Base-by-base conservation (phyloP, 2,797 vertebrate genomes). In the Rhinophrynus dorsalis region DNA sequence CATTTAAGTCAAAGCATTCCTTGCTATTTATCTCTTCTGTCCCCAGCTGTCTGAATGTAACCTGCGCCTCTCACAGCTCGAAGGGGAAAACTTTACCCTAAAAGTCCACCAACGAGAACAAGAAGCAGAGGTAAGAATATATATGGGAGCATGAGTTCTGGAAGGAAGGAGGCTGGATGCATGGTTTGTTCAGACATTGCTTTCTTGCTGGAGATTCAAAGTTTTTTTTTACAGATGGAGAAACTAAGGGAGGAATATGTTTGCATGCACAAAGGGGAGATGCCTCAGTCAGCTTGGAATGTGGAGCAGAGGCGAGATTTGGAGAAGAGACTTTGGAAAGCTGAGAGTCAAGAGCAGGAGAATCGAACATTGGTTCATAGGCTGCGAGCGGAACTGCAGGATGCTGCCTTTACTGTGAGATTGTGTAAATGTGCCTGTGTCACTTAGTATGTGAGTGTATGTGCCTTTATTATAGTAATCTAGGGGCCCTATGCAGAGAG, bases 41-140 rank as follows among this genome's bases (percentile, higher is more conserved):
- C n/a, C 13, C 44, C 63, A 86, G 81, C 70, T 85, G 45, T 54
- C 59, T 1, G 76, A 85, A 69, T 60, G 40, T 44, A 79, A 60
- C 67, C 63, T 40, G 23, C 54, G 38, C 24, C 67, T 83, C 55
- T 78, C 76, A 12, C 74, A 76, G 40, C 58, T 73, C 67, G 75
- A 82, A 75, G 57, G 70, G 5, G 73, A 83, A 76, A 86, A 83
- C 45, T 67, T 68, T 68, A 33, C 54, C 24, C 67, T 83, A 35
- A 63, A 69, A 77, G 66, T 44, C 63, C 64, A 13, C 50, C 77
- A 80, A 69, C 57, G 68, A 42, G 74, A 84, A 33, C 73, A 76
- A 55, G 58, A 30, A 62, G 47, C 80, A 37, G 59, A 83, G 70
- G 78, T 81, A 74, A 81, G n/a, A n/a, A n/a, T n/a, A 35, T 29